A percentile compares a stretch with the other conserved stretches of the same genome.
phyloP scores from a whole-genome alignment of 2,797 vertebrate genomes.

The Holocentrus rufus region DNA sequence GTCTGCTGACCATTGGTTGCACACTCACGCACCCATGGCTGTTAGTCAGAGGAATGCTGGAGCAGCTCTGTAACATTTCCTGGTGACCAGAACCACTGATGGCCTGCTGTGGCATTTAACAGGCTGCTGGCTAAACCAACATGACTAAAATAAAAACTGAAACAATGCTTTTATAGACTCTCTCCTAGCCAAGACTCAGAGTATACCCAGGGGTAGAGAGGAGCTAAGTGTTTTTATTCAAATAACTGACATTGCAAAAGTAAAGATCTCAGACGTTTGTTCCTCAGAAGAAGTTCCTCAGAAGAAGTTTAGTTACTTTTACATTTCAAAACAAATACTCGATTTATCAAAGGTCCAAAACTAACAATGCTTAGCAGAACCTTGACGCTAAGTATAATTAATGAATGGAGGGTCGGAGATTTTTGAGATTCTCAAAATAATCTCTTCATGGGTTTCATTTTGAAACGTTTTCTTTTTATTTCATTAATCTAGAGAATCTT shows the following conservation, averaged over 20 bases:
- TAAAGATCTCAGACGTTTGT: neutral
- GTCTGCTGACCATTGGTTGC: slow-evolving; percentile 25
- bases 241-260: neutral
- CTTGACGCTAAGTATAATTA: no score
- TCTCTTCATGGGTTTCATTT: no score
- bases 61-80: slow-evolving; percentile 45
- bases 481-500: no score
- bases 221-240: neutral
- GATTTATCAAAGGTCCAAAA: neutral
- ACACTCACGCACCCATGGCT: slow-evolving; percentile 27
- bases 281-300: neutral
- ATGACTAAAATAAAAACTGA: slow-evolving; percentile 23
- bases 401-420: no score
- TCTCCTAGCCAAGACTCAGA: slow-evolving; percentile 4
- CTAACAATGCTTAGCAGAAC: no score
- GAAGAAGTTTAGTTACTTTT: neutral
- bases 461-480: no score
- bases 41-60: slow-evolving; percentile 56
- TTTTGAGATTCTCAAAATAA: no score
- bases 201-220: neutral
- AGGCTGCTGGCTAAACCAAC: slow-evolving; percentile 32
- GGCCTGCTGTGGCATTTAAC: slow-evolving; percentile 49
- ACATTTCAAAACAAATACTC: neutral
- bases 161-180: slow-evolving; percentile 14
- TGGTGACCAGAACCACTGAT: slow-evolving; percentile 44